These are phyloP conservation scores for Hipposideros armiger DNA, from an alignment of 2,113 vertebrate species.

Conservation along the genomic window DNA sequence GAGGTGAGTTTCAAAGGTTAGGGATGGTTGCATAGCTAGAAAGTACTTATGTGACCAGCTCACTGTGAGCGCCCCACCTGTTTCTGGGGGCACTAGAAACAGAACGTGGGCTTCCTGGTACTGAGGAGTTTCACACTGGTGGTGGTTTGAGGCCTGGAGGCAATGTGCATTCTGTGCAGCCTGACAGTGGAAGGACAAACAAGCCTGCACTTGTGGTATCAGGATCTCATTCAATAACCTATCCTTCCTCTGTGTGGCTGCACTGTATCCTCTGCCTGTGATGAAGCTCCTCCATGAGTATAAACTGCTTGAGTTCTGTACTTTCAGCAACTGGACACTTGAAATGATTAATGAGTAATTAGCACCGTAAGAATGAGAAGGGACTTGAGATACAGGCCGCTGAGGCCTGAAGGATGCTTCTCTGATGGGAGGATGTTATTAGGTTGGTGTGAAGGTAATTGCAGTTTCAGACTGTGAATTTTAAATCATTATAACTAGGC, in stretches of 20 bases:
- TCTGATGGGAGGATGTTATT: background rate
- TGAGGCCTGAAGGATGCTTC: background rate
- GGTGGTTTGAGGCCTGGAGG: background rate
- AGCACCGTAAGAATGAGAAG: background rate
- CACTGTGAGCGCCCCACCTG: background rate
- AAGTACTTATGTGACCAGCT: background rate
- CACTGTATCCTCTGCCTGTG: background rate
- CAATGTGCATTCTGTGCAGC: rapidly evolving
- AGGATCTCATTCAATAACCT: background rate
- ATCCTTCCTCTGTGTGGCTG: background rate
- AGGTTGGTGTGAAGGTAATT: too few relatives aligned
- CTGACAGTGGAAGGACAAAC: background rate
- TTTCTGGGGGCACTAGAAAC: background rate
- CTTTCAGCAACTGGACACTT: background rate
- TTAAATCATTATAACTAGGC: too few relatives aligned
- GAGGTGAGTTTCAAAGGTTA: background rate
- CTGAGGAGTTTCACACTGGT: background rate
- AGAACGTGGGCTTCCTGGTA: background rate
- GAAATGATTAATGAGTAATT: background rate
- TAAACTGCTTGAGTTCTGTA: background rate
- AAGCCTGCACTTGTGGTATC: background rate
- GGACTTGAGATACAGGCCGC: background rate
- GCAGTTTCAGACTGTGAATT: too few relatives aligned
- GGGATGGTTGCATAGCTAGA: background rate
- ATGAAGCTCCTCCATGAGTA: background rate